Conservation (phyloP, 2,797 vertebrate species). For the Gobionotothen gibberifrons region DNA sequence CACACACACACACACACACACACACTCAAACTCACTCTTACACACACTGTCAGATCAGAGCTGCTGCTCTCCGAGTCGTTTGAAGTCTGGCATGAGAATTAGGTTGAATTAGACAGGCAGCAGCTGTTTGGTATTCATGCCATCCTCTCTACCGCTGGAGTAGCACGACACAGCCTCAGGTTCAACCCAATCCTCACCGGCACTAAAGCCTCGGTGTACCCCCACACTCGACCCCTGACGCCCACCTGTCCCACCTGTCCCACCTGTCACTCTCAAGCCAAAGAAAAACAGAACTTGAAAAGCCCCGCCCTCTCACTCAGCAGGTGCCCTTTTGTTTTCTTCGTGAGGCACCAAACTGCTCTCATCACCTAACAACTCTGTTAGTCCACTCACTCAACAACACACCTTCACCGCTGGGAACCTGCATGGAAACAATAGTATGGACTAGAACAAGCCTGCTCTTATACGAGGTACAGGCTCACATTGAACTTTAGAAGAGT, state of each 20-base stretch:
- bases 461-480: slow-evolving; percentile 1
- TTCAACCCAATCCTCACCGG: slow-evolving; percentile 41
- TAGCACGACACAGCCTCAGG: slow-evolving; percentile 36
- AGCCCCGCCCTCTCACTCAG: slow-evolving; percentile 15
- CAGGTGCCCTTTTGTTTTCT: slow-evolving; percentile 64
- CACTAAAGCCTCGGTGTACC: slow-evolving; percentile 22
- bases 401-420: slow-evolving; percentile 8
- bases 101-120: slow-evolving; percentile 49
- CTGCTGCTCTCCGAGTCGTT: slow-evolving; percentile 46
- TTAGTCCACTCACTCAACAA: slow-evolving; percentile 9
- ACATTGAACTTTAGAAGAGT: neutral
- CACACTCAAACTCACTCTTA: slow-evolving; percentile 23
- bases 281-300: slow-evolving; percentile 14
- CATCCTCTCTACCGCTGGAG: slow-evolving; percentile 35
- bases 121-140: slow-evolving; percentile 75
- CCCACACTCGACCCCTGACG: slow-evolving; percentile 45
- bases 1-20: neutral
- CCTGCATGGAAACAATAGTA: neutral
- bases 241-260: slow-evolving; percentile 51
- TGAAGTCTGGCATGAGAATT: slow-evolving; percentile 64
- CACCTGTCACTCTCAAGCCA: slow-evolving; percentile 44
- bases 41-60: slow-evolving; percentile 34
- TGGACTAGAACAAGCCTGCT: neutral
- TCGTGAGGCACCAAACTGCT: slow-evolving; percentile 29
- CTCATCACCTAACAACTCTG: slow-evolving; percentile 27